phyloP scores from a whole-genome alignment of 2,113 vertebrate species.

The Greenwoodochromis staneri region DNA sequence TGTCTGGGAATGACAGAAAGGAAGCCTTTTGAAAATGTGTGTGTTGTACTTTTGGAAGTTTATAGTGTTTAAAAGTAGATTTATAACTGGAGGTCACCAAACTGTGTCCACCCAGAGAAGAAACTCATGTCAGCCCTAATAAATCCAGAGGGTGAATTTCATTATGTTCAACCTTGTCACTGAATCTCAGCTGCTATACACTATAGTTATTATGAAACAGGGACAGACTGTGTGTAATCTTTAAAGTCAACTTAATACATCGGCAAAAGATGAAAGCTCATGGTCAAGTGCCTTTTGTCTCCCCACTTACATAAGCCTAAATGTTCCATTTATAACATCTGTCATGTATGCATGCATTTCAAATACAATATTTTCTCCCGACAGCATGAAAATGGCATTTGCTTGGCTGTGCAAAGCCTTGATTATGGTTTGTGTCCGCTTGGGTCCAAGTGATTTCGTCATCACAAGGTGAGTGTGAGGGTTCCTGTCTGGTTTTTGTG shows the following conservation, averaged over 20 bases:
- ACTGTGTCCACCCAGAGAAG: constrained; percentile 34
- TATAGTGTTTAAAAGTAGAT: constrained; percentile 33
- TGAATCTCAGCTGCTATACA: constrained; percentile 19
- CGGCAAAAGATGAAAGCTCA: constrained; percentile 33
- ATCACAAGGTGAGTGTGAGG: not conserved
- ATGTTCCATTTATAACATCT: constrained; percentile 1
- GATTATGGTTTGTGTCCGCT: not conserved
- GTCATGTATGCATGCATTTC: not conserved
- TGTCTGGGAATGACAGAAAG: not conserved
- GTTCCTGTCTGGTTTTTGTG: not conserved
- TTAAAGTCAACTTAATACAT: constrained; percentile 41
- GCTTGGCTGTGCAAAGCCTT: not conserved
- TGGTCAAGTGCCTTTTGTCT: constrained; percentile 32
- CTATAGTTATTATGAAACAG: constrained; percentile 32
- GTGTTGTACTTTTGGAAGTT: not conserved
- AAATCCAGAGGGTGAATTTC: constrained; percentile 46
- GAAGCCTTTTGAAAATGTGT: not conserved
- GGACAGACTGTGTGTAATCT: constrained; percentile 38
- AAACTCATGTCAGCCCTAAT: constrained; percentile 46
- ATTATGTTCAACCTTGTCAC: constrained; percentile 54
- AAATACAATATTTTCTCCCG: constrained; percentile 3
- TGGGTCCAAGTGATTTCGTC: not conserved
- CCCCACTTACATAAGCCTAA: constrained; percentile 3
- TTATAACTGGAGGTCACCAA: constrained; percentile 50
- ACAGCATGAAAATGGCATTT: not conserved